Percentiles rank a stretch among this genome's conserved stretches.
Evolutionary conservation across 2,797 vertebrate species (phyloP).

Genomic region (Bothrops alternatus): DNA sequence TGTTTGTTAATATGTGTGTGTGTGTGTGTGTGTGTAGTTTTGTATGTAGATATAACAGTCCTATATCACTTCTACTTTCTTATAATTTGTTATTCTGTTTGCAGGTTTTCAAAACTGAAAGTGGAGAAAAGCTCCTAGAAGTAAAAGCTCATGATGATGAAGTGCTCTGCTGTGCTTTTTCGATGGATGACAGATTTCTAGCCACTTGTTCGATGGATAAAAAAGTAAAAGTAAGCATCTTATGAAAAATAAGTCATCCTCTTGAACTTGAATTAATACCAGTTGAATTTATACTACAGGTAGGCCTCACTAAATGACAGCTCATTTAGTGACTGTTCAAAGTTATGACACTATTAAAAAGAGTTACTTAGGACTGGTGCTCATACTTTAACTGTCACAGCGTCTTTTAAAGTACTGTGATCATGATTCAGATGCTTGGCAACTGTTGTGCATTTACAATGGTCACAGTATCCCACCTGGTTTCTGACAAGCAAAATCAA

Average conservation of each 20-base stretch:
- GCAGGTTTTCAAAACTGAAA: constrained; percentile 89
- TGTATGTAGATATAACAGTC: neutral
- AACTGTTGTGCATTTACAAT: neutral
- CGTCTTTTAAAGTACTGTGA: neutral
- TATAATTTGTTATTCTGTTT: constrained; percentile 6
- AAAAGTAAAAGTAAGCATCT: constrained; percentile 86
- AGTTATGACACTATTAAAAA: neutral
- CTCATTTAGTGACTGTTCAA: neutral
- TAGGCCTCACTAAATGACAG: neutral
- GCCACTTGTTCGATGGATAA: constrained; percentile 92
- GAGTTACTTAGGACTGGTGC: neutral
- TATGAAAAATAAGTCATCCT: neutral
- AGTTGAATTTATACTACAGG: neutral
- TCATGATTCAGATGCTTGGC: neutral
- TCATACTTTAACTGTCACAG: neutral
- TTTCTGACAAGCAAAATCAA: neutral
- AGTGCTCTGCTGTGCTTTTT: constrained; percentile 90
- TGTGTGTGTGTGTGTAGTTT: neutral
- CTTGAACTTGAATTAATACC: neutral
- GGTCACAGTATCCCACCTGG: neutral
- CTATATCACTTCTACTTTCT: neutral
- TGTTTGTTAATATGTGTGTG: too few species aligned
- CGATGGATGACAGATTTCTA: constrained; percentile 82
- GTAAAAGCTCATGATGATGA: constrained; percentile 90
- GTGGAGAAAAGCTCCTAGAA: constrained; percentile 87